Evolutionary conservation across 2,113 vertebrate genomes (phyloP).

Genomic region (Gavialis gangeticus): DNA sequence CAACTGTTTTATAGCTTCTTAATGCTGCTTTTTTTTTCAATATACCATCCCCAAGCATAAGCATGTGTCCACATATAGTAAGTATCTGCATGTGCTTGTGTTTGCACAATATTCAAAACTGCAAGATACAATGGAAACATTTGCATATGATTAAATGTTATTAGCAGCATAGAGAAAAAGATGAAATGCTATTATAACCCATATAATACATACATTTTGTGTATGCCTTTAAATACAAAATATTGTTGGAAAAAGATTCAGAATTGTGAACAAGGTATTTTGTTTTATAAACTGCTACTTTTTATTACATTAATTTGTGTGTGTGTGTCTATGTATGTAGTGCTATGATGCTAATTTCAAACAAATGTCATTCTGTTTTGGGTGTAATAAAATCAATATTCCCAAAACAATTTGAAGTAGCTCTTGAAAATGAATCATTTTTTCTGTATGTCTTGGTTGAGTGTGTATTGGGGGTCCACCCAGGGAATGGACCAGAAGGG

Average conservation of each 20-base stretch:
- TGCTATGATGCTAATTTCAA: constrained; percentile 24
- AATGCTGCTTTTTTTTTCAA: background rate
- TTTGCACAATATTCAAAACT: background rate
- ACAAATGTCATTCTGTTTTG: background rate
- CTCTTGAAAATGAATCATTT: background rate
- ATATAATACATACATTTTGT: background rate
- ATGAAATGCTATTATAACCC: background rate
- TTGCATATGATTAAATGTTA: background rate
- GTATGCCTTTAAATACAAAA: constrained; percentile 1
- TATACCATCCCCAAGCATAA: constrained; percentile 3
- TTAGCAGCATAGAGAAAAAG: background rate
- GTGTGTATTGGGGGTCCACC: background rate
- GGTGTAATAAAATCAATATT: background rate
- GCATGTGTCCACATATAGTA: background rate
- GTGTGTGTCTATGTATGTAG: background rate
- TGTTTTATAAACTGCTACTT: background rate
- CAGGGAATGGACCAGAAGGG: background rate
- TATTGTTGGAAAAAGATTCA: constrained; percentile 20
- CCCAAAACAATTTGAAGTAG: background rate
- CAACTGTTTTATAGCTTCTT: background rate
- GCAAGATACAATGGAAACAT: background rate
- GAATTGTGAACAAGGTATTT: constrained; percentile 29
- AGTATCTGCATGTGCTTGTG: constrained; percentile 15
- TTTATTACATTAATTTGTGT: background rate
- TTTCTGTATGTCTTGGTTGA: background rate